phyloP scores from a whole-genome alignment of 2,797 vertebrate species.

The Silurus aristotelis region DNA sequence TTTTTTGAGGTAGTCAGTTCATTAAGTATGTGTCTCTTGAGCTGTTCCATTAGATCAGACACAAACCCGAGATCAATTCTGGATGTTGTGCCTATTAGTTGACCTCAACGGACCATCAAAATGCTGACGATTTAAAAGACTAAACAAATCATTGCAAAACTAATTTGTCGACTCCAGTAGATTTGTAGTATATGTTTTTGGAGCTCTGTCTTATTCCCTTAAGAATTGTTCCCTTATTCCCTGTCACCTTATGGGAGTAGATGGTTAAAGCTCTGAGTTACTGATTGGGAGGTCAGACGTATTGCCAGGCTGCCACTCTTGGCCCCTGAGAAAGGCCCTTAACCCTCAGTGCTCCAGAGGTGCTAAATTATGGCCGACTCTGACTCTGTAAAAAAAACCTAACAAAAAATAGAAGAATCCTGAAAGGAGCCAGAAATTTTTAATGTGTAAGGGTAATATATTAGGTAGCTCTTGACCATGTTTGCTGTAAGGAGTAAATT shows the following conservation, averaged over 20 bases:
- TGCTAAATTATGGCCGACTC: too few relatives aligned
- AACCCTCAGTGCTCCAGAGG: too few relatives aligned
- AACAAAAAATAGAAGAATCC: background rate
- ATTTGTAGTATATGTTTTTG: background rate
- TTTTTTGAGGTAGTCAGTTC: conserved; percentile 41
- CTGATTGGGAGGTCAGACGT: too few relatives aligned
- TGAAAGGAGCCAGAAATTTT: background rate
- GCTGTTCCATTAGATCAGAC: conserved; percentile 45
- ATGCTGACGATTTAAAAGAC: conserved; percentile 23
- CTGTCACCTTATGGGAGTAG: background rate
- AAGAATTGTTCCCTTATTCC: background rate
- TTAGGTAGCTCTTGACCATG: background rate
- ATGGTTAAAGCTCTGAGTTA: too few relatives aligned
- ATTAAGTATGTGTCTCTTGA: conserved; percentile 49
- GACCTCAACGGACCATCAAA: conserved; percentile 40
- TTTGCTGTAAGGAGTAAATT: background rate
- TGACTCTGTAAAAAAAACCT: background rate
- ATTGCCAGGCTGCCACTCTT: too few relatives aligned
- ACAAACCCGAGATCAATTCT: conserved; percentile 42
- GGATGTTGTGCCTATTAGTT: conserved; percentile 39
- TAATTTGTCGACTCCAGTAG: background rate
- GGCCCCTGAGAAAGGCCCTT: too few relatives aligned
- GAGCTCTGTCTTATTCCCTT: background rate
- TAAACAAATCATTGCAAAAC: conserved; percentile 21
- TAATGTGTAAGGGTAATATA: background rate